Evolutionary conservation across 2,113 vertebrate species (phyloP).

Genomic region (Sinocyclocheilus maitianheensis): DNA sequence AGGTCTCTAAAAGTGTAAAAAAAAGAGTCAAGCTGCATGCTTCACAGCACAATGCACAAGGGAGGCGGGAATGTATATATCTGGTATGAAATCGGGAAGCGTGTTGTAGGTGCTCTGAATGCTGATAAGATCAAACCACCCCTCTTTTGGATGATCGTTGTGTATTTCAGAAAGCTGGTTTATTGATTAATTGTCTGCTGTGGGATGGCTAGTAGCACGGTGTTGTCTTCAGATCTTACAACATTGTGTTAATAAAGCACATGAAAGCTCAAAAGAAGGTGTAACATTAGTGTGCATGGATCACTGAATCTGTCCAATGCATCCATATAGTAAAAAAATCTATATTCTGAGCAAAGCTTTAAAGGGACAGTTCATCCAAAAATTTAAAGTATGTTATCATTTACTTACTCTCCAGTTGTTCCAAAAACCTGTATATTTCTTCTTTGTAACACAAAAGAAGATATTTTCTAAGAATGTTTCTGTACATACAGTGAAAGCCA

Average conservation of each 20-base stretch:
- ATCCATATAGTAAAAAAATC: background rate
- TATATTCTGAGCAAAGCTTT: background rate
- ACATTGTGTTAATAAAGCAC: background rate
- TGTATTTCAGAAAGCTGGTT: background rate
- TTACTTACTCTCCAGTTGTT: background rate
- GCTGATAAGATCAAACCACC: background rate
- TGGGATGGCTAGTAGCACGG: background rate
- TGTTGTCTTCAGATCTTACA: background rate
- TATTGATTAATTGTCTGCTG: background rate
- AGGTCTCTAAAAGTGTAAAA: slow-evolving; percentile 1
- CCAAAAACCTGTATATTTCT: background rate
- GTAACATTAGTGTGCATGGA: background rate
- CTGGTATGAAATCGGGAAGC: background rate
- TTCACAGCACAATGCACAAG: background rate
- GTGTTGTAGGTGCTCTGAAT: background rate
- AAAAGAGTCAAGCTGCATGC: background rate
- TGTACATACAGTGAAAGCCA: background rate
- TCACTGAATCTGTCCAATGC: background rate
- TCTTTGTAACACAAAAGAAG: background rate
- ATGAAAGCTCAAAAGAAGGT: slow-evolving; percentile 10
- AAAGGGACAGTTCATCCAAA: background rate
- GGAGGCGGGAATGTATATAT: background rate
- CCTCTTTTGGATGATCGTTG: background rate
- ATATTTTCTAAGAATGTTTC: background rate
- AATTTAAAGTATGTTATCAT: background rate